Evolutionary conservation across 2,797 vertebrate genomes (phyloP), one percentile per base, ranked within the genome.

Genomic region (Rhincodon typus): DNA sequence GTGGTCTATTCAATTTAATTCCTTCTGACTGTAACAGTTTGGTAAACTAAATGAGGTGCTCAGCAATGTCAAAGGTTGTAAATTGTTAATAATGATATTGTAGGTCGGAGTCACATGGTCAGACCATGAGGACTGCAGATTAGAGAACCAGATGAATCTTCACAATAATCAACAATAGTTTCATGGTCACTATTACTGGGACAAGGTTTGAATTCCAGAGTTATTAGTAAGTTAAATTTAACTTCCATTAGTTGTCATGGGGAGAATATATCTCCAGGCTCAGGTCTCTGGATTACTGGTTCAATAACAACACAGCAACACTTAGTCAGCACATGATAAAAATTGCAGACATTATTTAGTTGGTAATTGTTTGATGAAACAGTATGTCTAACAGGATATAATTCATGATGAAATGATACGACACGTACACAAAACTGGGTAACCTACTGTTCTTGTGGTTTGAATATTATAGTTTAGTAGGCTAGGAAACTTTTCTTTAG

Each of bases 361-460:
- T 57, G 82, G 95, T 53, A 19, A 97, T 97, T 96, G 96, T 95
- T 96, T 96, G 96, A 97, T 97, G 97, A 96, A 90, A 79, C 96
- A 72, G 7, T 96, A 96, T 62, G 97, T 97, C 96, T 96, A 90
- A 84, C 67, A 96, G 72, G 79, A 95, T 69, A 46, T 96, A 96
- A 93, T 96, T 97, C 95, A 96, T 84, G 96, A 91, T 66, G 97
- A 95, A 96, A 25, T 95, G 53, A 91, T 0, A 96, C 94, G 88
- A 96, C 66, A 62, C 84, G 69, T 93, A 69, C 25, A 96, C 27
- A 96, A 97, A 97, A 97, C 96, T 96, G 96, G 42, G 96, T 97
- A 96, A 97, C 96, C 96, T 96, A 90, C 96, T 96, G 95, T 96
- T 91, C 93, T 96, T 96, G 96, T 96, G 96, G 96, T 96, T 95